phyloP scores from a whole-genome alignment of 2,113 vertebrate genomes.

The Pteronura brasiliensis region DNA sequence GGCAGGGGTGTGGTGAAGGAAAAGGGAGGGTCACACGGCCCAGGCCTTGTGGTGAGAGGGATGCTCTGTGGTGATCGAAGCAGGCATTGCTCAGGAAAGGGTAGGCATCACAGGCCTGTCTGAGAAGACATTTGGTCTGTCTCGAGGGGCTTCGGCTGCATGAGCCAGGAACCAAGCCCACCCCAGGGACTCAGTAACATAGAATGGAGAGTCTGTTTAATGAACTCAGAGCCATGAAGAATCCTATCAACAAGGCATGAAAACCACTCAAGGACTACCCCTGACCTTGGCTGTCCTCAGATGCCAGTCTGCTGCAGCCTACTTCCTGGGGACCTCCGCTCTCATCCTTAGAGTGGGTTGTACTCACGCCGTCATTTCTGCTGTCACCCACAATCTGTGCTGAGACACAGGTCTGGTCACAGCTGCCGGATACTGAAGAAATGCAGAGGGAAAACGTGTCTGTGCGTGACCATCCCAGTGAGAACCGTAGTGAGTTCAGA shows the following conservation, averaged over 20 bases:
- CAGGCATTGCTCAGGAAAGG: neutral
- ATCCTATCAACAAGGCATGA: neutral
- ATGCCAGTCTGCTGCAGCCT: neutral
- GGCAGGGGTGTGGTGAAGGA: neutral
- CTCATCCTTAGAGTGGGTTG: neutral
- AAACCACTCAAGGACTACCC: neutral
- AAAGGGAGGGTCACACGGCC: neutral
- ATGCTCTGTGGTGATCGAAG: neutral
- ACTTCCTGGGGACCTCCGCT: neutral
- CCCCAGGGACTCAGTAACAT: neutral
- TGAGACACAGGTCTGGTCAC: neutral
- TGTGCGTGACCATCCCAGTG: neutral
- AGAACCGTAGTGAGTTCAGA: neutral
- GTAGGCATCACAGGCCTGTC: accelerated
- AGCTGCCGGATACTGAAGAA: neutral
- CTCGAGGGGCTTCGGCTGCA: neutral
- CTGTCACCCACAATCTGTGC: neutral
- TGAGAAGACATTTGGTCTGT: accelerated
- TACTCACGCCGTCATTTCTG: neutral
- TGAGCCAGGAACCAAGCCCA: neutral
- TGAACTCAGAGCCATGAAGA: neutral
- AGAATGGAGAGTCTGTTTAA: neutral
- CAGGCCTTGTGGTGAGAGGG: too few relatives aligned
- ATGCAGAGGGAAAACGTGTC: neutral
- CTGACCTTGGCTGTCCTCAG: neutral